phyloP scores from a whole-genome alignment of 1,140 invertebrate species.

The Nephotettix cincticeps region DNA sequence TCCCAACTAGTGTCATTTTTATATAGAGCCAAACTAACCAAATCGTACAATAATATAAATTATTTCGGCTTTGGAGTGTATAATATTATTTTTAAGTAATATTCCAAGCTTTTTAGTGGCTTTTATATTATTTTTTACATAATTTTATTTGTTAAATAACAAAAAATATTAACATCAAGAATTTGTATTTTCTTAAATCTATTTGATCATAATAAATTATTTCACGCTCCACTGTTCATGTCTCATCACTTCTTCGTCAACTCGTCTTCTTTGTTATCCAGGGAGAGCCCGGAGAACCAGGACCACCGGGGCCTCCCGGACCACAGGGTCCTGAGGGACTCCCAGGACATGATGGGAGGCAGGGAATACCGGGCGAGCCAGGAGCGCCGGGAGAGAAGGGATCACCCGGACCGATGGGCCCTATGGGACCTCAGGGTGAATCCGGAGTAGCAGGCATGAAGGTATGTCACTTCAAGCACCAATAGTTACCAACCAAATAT shows the following conservation, averaged over 20 bases:
- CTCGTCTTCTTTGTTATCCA: conserved; percentile 60
- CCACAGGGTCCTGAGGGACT: conserved; percentile 71
- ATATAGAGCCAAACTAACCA: too few species aligned
- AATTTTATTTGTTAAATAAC: neutral
- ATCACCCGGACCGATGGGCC: conserved; percentile 56
- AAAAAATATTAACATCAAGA: too few species aligned
- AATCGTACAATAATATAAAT: too few species aligned
- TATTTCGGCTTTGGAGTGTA: too few species aligned
- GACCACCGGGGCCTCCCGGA: conserved; percentile 82
- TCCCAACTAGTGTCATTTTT: too few species aligned
- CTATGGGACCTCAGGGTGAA: conserved; percentile 65
- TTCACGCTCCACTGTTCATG: too few species aligned
- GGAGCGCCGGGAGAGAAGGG: conserved; percentile 59
- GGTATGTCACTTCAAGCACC: conserved; percentile 58
- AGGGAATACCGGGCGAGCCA: conserved; percentile 68
- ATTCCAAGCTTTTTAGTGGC: too few species aligned
- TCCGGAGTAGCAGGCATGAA: conserved; percentile 64
- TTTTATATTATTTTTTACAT: conserved; percentile 13
- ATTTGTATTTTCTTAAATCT: too few species aligned
- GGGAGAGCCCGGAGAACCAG: conserved; percentile 89
- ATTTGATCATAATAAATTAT: too few species aligned
- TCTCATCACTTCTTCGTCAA: conserved; percentile 87
- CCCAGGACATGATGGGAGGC: conserved; percentile 79
- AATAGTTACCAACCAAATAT: too few species aligned
- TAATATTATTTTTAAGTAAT: too few species aligned